Base-by-base conservation (phyloP, 2,888 invertebrate species). In the Oscheius sp. region DNA sequence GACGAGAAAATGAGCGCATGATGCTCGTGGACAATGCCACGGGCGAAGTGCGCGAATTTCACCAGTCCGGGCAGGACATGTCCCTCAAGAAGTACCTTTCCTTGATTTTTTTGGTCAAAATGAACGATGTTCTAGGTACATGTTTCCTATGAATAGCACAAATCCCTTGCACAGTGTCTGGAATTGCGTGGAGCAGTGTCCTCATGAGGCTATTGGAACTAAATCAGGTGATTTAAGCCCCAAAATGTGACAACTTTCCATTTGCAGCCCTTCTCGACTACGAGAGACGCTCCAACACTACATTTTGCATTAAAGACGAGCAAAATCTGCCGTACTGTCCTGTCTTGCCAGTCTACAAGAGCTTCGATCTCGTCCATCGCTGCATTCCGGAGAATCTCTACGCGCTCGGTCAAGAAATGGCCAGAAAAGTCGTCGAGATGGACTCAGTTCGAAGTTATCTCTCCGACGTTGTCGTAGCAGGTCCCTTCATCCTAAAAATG, bases 1-100 rank as follows among this genome's bases (percentile, higher is more conserved):
- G 96, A 21, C 59, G 79, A 5, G n/a, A 37, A 21, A 74, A 74
- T 57, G 33, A 55, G 5, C 66, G 35, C 1, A 13, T 74, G 29
- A 55, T 68, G 9, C 13, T 66, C 29, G 29, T 51, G 13, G 42
- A 47, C 4, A 33, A 33, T 9, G 63, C 11, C 1, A 21, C 10
- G 13, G 62, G n/a, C 53, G 55, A 73, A n/a, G 11, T 35, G 3
- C 29, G 7, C 1, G 73, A 63, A 33, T 73, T 63, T 29, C 29
- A 66, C n/a, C 50, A 48, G 9, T 74, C 74, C n/a, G 74, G 74
- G 48, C 55, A 68, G 47, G 51, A 74, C 47, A 74, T 74, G 74
- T 47, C 21, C 29, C 9, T 57, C n/a, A 66, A 62, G 33, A 66
- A 58, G 73, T 73, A 32, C 7, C 21, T 21, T 3, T 59, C 11